Percentiles rank a stretch among this genome's conserved stretches.
Conservation (phyloP, 2,888 invertebrate species). For the Acholoe squamosa region DNA sequence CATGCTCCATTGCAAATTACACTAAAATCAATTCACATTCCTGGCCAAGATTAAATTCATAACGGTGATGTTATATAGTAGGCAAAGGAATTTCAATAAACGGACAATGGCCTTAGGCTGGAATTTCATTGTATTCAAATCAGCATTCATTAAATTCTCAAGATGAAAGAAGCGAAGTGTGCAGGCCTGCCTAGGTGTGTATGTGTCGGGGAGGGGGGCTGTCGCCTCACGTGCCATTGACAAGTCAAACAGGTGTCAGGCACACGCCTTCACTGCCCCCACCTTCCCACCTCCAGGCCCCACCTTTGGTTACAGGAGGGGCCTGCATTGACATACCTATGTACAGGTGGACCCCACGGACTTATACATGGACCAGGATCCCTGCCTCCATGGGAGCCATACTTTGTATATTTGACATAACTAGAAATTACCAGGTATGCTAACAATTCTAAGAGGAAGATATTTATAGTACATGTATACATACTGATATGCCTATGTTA, state of each 20-base stretch:
- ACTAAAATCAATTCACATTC: neutral
- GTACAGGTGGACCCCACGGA: too few species aligned
- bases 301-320: too few species aligned
- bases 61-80: neutral
- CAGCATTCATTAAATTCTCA: neutral
- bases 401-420: too few species aligned
- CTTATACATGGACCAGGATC: too few species aligned
- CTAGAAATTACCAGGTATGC: too few species aligned
- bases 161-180: neutral
- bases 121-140: neutral
- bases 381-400: too few species aligned
- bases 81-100: neutral
- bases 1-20: neutral
- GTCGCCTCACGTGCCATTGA: neutral
- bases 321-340: too few species aligned
- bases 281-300: too few species aligned
- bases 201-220: neutral
- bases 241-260: neutral
- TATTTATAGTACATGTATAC: too few species aligned
- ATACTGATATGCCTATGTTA: too few species aligned
- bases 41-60: neutral
- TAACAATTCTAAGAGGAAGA: too few species aligned
- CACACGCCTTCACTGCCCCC: slow-evolving; percentile 10
- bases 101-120: neutral
- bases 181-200: neutral